These are phyloP conservation scores for Chrysomallon squamiferum DNA, from an alignment of 1,140 invertebrate species.

Conservation along the genomic window DNA sequence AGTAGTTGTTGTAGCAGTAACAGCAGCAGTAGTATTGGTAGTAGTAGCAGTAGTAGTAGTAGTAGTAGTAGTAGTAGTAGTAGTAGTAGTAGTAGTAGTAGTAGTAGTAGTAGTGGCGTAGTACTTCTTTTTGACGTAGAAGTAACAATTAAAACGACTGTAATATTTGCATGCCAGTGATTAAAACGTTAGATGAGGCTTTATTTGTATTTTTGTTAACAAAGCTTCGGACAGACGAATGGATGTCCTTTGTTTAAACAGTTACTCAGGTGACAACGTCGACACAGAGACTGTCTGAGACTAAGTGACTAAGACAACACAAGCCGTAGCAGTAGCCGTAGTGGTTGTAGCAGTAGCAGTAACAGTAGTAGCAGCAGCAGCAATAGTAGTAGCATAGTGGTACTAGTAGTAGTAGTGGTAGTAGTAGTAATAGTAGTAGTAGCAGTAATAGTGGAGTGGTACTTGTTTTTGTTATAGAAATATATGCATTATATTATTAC, in stretches of 20 bases:
- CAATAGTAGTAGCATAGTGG: constrained; percentile 12
- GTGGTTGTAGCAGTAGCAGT: constrained; percentile 13
- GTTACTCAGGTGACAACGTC: constrained; percentile 8
- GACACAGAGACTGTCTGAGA: constrained; percentile 10
- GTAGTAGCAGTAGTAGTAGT: constrained; percentile 9
- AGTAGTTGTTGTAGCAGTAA: constrained; percentile 11
- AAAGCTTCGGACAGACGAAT: neutral
- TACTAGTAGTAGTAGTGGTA: constrained; percentile 10
- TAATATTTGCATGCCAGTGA: constrained; percentile 16
- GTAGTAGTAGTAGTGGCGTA: constrained; percentile 11
- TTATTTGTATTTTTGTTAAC: constrained; percentile 13
- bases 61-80: constrained; percentile 10
- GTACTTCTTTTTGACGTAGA: constrained; percentile 13
- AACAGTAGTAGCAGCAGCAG: constrained; percentile 12
- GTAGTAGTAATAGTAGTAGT: constrained; percentile 1
- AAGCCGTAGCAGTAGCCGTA: constrained; percentile 18
- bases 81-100: constrained; percentile 14
- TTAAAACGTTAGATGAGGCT: constrained; percentile 5
- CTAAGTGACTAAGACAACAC: constrained; percentile 14
- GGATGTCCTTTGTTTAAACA: neutral
- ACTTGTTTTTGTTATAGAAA: neutral
- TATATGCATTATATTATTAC: neutral
- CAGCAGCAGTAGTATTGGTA: constrained; percentile 12
- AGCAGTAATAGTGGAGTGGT: neutral
- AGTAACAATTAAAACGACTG: constrained; percentile 16